Evolutionary conservation across 2,888 invertebrate genomes (phyloP), one percentile per base, ranked within the genome.

Genomic region (Gastracanthus pulcherrimus): DNA sequence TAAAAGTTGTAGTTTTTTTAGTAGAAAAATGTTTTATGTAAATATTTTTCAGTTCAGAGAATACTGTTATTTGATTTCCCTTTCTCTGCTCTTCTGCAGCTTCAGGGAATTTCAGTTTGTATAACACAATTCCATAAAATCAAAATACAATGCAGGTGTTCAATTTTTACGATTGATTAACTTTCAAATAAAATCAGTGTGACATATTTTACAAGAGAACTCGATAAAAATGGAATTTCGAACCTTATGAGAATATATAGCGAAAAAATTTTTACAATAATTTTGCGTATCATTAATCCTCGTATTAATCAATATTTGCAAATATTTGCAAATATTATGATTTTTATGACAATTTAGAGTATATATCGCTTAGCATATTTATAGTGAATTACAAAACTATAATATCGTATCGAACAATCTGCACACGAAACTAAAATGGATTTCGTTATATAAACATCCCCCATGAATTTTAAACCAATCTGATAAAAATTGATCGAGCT

Each of bases 141-240:
- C 66, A 71, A 72, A 72, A 72, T 79, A 72, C 66, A 34, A 66
- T 55, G 41, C 36, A 66, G 41, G 67, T 31, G 74, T 80, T 80
- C 74, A 69, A 75, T 70, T 75, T 75, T 69, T 69, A 48, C 67
- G 67, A 69, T 80, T 80, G 74, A 80, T 80, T 70, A 58, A 62
- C 60, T 80, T 75, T 74, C 69, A 16, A 75, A 75, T 75, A 62
- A 69, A 72, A 62, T 74, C 31, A 38, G 48, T 38, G 36, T 41
- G 75, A 69, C 67, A 36, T 48, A 70, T 26, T 70, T 77, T 70
- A 62, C 45, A 41, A 9, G 26, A 41, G 7, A 3, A n/a, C 36
- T 3, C 19, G 62, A 62, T 62, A 36, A 62, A 62, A 62, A 34
- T 62, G 16, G n/a, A 31, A 34, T 62, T 36, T 19, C 3, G 26